These are phyloP conservation scores for Sphenopsis melanotis DNA, from an alignment of 2,797 vertebrate species.

Conservation along the genomic window DNA sequence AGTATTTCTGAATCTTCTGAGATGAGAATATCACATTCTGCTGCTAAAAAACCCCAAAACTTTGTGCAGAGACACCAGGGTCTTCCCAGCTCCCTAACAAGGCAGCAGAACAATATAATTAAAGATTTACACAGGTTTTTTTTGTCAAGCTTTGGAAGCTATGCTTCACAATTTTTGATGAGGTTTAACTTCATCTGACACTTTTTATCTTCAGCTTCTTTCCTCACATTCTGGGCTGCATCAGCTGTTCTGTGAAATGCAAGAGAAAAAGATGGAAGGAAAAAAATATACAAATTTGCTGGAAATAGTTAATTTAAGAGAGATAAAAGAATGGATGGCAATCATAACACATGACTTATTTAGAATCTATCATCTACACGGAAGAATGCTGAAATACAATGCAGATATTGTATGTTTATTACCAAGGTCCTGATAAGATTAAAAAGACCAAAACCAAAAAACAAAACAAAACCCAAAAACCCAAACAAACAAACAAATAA, in stretches of 20 bases:
- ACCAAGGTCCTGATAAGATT: neutral
- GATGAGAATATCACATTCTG: neutral
- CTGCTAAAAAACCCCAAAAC: neutral
- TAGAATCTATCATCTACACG: neutral
- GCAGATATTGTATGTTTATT: neutral
- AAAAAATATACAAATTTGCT: neutral
- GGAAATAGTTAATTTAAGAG: neutral
- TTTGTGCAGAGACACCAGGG: neutral
- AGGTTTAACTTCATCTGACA: neutral
- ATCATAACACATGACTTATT: accelerated
- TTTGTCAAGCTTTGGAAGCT: neutral
- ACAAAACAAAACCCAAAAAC: no score
- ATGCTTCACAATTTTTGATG: neutral
- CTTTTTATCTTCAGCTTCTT: neutral
- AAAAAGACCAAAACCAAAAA: no score
- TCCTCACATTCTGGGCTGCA: neutral
- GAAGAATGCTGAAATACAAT: neutral
- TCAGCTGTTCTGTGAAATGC: neutral
- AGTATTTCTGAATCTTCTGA: neutral
- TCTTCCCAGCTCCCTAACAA: neutral
- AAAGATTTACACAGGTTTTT: neutral
- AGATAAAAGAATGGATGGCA: neutral
- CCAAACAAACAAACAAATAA: no score
- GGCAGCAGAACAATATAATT: neutral
- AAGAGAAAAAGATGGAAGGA: neutral